A percentile compares a stretch with the other conserved stretches of the same genome.
phyloP scores from a whole-genome alignment of 2,888 invertebrate genomes.

The Dolichopus griseipennis region DNA sequence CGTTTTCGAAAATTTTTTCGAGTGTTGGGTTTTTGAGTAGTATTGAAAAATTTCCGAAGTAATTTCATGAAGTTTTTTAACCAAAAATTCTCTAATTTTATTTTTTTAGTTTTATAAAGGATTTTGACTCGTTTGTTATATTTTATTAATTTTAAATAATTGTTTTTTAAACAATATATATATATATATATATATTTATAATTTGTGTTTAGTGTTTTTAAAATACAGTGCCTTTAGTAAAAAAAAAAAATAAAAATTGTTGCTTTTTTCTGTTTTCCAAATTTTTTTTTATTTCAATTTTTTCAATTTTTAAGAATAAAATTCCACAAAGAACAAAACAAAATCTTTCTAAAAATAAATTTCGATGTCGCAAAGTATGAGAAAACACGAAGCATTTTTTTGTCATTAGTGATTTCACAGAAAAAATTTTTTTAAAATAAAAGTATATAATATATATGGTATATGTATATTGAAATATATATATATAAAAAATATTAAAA shows the following conservation, averaged over 20 bases:
- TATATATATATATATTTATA: neutral
- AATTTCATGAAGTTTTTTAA: neutral
- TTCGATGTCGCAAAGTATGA: neutral
- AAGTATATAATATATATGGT: neutral
- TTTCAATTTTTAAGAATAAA: neutral
- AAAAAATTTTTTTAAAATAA: neutral
- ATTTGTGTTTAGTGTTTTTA: neutral
- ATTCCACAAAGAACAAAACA: neutral
- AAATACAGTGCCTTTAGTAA: slow-evolving; percentile 2
- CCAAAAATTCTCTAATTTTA: too few relatives aligned
- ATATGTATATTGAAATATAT: neutral
- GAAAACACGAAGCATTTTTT: neutral
- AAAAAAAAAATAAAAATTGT: too few relatives aligned
- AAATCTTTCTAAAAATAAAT: neutral
- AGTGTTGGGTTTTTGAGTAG: neutral
- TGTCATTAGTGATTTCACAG: slow-evolving; percentile 4
- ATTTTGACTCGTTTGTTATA: neutral
- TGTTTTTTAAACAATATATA: neutral
- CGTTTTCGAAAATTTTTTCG: neutral
- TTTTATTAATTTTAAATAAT: neutral
- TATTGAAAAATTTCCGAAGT: neutral
- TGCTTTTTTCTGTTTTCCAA: neutral
- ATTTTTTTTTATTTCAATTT: neutral
- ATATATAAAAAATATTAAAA: slow-evolving; percentile 1
- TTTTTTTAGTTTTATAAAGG: neutral